These are phyloP conservation scores for Spatulosminthurus flaviceps DNA, from an alignment of 2,888 invertebrate genomes.

Conservation along the genomic window DNA sequence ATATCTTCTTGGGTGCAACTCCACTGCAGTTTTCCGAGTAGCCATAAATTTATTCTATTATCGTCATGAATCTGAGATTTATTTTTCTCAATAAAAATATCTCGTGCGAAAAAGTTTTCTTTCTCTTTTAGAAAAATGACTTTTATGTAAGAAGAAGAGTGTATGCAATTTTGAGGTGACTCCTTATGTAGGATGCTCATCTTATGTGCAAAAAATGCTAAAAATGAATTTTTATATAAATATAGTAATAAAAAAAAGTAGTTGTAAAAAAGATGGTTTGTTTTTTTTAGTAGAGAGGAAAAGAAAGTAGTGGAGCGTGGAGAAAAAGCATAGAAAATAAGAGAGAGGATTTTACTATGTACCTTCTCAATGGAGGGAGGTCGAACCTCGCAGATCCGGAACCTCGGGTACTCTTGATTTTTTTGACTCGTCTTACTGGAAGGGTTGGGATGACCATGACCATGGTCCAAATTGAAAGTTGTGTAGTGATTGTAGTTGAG, in stretches of 20 bases:
- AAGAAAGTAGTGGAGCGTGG: neutral
- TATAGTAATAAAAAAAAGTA: no score
- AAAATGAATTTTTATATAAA: no score
- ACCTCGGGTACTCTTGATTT: conserved; percentile 61
- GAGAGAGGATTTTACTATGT: conserved; percentile 3
- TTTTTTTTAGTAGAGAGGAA: neutral
- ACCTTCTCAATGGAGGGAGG: conserved; percentile 65
- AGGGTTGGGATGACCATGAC: conserved; percentile 51
- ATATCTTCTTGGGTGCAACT: no score
- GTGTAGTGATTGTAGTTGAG: conserved; percentile 58
- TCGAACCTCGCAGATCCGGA: conserved; percentile 64
- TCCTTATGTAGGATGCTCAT: neutral
- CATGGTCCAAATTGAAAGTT: conserved; percentile 56
- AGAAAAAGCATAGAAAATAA: neutral
- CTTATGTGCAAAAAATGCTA: no score
- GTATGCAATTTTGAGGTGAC: neutral
- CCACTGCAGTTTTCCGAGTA: no score
- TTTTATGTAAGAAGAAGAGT: neutral
- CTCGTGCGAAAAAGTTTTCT: no score
- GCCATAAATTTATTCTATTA: no score
- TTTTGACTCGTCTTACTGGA: conserved; percentile 43
- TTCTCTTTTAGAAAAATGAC: neutral
- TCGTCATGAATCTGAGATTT: no score
- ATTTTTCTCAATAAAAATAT: no score
- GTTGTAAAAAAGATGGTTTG: no score